A percentile compares a stretch with the other conserved stretches of the same genome.
Conservation (phyloP, 2,113 vertebrate genomes). For the Sinocyclocheilus anophthalmus region DNA sequence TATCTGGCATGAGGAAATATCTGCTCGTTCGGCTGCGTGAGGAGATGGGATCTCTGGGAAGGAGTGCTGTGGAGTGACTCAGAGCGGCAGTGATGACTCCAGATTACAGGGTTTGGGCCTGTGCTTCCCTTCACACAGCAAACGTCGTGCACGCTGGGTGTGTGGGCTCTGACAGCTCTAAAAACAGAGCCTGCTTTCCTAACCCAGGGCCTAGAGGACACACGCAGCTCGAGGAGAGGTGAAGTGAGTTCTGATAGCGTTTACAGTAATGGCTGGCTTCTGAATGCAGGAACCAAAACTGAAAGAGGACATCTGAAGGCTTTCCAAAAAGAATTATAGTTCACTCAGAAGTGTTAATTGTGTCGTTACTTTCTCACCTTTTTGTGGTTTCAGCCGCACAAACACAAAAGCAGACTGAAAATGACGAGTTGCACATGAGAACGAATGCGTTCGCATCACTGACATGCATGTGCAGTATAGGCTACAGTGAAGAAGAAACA, state of each 20-base stretch:
- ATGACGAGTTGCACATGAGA: not conserved
- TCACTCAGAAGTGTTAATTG: not conserved
- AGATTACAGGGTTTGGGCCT: slow-evolving; percentile 54
- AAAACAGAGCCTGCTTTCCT: slow-evolving; percentile 37
- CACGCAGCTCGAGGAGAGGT: not conserved
- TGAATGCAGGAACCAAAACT: not conserved
- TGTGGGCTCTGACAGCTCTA: slow-evolving; percentile 49
- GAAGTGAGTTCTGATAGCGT: not conserved
- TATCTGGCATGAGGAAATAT: no score
- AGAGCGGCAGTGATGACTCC: slow-evolving; percentile 12
- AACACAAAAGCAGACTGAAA: not conserved
- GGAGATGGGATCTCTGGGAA: not conserved
- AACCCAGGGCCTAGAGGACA: not conserved
- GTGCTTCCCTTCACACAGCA: slow-evolving; percentile 37
- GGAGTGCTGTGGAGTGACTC: slow-evolving; percentile 40
- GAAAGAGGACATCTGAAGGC: not conserved
- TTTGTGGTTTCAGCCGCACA: not conserved
- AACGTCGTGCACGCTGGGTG: slow-evolving; percentile 21
- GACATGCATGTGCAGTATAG: no score
- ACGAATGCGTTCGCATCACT: not conserved
- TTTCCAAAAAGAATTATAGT: not conserved
- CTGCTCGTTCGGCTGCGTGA: no score
- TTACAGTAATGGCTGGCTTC: not conserved
- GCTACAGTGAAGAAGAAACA: not conserved
- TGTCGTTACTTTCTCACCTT: not conserved